A percentile compares a stretch with the other conserved stretches of the same genome.
phyloP scores from a whole-genome alignment of 2,113 vertebrate genomes.

The Tauraco erythrolophus region DNA sequence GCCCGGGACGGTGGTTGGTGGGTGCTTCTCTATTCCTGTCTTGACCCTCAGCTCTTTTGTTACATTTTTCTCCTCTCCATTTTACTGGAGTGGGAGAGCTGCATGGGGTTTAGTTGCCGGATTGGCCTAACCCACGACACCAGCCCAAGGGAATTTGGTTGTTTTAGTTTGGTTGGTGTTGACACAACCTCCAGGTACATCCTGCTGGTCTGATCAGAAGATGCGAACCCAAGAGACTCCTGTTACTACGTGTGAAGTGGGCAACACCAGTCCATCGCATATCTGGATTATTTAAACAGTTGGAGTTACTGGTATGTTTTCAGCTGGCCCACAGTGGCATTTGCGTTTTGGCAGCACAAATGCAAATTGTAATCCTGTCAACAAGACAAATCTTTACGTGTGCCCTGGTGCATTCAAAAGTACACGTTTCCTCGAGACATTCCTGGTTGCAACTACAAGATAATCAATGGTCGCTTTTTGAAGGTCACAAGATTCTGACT shows the following conservation, averaged over 20 bases:
- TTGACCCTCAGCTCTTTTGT: too few relatives aligned
- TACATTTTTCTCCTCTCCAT: too few relatives aligned
- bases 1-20: too few relatives aligned
- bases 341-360: not conserved
- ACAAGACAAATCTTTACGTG: accelerated
- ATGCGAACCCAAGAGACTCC: not conserved
- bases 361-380: not conserved
- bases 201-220: not conserved
- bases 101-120: too few relatives aligned
- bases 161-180: not conserved
- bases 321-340: not conserved
- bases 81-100: too few relatives aligned
- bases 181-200: not conserved
- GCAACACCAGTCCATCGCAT: not conserved
- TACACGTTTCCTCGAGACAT: not conserved
- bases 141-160: not conserved
- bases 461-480: not conserved
- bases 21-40: too few relatives aligned
- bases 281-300: not conserved
- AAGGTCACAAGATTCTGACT: not conserved
- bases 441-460: not conserved
- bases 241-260: accelerated
- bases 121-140: too few relatives aligned
- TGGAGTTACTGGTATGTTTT: not conserved
- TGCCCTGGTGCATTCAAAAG: not conserved